Evolutionary conservation across 2,113 vertebrate genomes (phyloP).

Genomic region (Sarotherodon lohbergeri): DNA sequence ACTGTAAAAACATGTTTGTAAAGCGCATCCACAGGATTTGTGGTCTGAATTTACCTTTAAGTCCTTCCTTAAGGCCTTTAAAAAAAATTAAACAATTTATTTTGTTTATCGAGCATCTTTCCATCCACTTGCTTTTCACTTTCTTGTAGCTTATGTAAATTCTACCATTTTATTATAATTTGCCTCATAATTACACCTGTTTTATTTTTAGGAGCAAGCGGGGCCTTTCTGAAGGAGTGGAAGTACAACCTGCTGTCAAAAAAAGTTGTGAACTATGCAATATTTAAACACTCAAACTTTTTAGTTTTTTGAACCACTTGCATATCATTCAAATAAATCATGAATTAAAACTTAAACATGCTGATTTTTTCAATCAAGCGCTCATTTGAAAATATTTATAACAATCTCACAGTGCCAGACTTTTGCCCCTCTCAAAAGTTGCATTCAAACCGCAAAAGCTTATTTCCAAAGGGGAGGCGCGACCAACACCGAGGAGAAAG

Average conservation of each 20-base stretch:
- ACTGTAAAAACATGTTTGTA: not conserved
- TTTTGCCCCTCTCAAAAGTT: accelerated
- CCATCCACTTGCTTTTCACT: not conserved
- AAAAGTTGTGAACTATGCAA: accelerated
- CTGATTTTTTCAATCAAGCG: not conserved
- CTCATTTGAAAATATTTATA: not conserved
- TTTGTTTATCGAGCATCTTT: not conserved
- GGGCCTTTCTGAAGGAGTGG: not conserved
- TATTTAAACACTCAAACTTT: not conserved
- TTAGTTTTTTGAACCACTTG: not conserved
- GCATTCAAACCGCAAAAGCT: not conserved
- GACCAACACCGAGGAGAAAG: slow-evolving; percentile 56
- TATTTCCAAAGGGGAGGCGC: slow-evolving; percentile 75
- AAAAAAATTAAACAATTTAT: not conserved
- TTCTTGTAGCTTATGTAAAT: not conserved
- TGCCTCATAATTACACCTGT: not conserved
- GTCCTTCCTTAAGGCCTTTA: not conserved
- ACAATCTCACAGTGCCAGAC: not conserved
- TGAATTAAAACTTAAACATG: accelerated
- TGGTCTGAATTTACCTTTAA: not conserved
- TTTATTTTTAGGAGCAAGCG: not conserved
- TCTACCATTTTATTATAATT: not conserved
- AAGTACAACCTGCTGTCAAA: not conserved
- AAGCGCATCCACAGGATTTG: accelerated
- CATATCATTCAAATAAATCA: accelerated